A percentile compares a stretch with the other conserved stretches of the same genome.
Conservation (phyloP, 2,113 vertebrate species). For the Gulo gulo region DNA sequence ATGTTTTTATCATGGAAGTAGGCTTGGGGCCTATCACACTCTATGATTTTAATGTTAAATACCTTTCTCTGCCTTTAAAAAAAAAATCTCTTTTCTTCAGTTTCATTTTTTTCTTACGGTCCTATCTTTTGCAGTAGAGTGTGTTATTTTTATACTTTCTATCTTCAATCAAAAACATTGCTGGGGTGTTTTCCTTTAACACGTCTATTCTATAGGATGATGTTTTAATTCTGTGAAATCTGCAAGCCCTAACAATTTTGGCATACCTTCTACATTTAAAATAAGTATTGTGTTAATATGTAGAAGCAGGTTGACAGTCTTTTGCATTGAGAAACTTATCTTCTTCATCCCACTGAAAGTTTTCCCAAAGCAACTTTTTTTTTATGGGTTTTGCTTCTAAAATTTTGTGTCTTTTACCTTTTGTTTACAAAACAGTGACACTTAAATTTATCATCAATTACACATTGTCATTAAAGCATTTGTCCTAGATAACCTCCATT, state of each 20-base stretch:
- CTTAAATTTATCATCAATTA: not conserved
- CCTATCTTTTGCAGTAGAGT: not conserved
- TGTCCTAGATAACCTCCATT: not conserved
- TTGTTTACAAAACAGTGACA: not conserved
- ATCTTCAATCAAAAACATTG: not conserved
- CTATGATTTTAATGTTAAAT: constrained; percentile 72
- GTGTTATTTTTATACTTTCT: constrained; percentile 14
- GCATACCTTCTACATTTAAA: not conserved
- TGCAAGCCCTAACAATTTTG: not conserved
- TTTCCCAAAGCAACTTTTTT: not conserved
- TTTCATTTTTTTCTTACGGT: not conserved
- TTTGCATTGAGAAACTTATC: not conserved
- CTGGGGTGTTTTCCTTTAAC: constrained; percentile 17
- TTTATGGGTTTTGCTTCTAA: not conserved
- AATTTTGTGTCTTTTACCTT: not conserved
- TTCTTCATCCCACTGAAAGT: not conserved
- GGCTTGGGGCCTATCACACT: constrained; percentile 62
- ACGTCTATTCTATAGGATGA: not conserved
- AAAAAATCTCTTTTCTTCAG: not conserved
- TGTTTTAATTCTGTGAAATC: not conserved
- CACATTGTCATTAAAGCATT: not conserved
- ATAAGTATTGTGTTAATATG: not conserved
- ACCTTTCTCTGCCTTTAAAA: not conserved
- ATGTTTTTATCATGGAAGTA: constrained; percentile 65
- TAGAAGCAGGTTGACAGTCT: not conserved